These are phyloP conservation scores for Gadopsis marmoratus DNA, from an alignment of 2,797 vertebrate genomes.

Conservation along the genomic window DNA sequence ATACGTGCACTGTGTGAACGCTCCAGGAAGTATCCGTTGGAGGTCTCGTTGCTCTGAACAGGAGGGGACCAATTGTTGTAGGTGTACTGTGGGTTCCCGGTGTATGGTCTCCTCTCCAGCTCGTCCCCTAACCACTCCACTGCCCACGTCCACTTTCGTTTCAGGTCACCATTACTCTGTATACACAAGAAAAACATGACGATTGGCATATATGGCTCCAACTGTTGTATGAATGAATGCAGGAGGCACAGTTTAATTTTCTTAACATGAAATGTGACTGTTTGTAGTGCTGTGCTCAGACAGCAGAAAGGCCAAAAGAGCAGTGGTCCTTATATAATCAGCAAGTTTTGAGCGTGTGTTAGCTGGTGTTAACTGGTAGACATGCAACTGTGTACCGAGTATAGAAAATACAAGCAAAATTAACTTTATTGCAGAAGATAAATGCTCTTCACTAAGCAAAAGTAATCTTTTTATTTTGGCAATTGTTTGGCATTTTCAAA, in stretches of 20 bases:
- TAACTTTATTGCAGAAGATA: not conserved
- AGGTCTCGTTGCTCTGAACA: slow-evolving; percentile 99
- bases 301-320: not conserved
- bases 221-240: not conserved
- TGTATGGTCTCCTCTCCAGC: slow-evolving; percentile 96
- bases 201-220: not conserved
- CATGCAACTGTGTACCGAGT: not conserved
- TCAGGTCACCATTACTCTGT: slow-evolving; percentile 98
- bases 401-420: not conserved
- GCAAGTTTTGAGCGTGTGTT: not conserved
- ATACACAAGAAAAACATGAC: not conserved
- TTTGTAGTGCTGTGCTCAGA: not conserved
- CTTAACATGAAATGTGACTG: not conserved
- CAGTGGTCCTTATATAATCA: not conserved
- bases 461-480: not conserved
- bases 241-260: not conserved
- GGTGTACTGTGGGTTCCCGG: slow-evolving; percentile 97
- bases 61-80: slow-evolving; percentile 99
- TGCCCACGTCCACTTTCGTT: slow-evolving; percentile 99
- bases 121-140: slow-evolving; percentile 99
- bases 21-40: slow-evolving; percentile 99
- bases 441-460: not conserved
- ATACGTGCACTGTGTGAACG: slow-evolving; percentile 99
- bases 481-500: not conserved
- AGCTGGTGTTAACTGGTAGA: not conserved